Base-by-base conservation (phyloP, 2,888 invertebrate genomes). In the Julus scandinavius region DNA sequence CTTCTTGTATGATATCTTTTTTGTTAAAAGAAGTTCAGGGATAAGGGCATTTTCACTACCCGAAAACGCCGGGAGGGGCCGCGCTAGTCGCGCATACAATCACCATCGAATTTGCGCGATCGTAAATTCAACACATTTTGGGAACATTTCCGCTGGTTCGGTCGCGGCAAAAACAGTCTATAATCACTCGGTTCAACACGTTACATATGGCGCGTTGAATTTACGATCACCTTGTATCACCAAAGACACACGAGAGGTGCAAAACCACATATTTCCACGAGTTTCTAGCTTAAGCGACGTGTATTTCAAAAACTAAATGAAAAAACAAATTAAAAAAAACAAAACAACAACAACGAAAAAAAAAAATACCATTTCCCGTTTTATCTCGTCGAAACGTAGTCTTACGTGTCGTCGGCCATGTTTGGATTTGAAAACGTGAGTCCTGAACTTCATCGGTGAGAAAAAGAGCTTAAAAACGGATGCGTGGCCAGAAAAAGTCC, bases 361-460 rank as follows among this genome's bases (percentile, higher is more conserved):
- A 72, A 72, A 72, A 72, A 72, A 72, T 72, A 72, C 63, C 63
- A 72, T 72, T 72, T 72, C 20, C 63, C 63, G 63, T 20, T 20
- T 20, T 72, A 7, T 20, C 63, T 20, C 63, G 63, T 72, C 58
- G 17, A n/a, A 63, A 63, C 58, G 58, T 63, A 17, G 5, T 63
- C 6, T 54, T 2, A 54, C 54, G 54, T 15, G 6, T 7, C 54
- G 54, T 4, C 58, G n/a, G 58, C 58, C 58, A 63, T 63, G 17
- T 63, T 72, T 72, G 63, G 63, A 20, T 20, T 72, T 20, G 63
- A 72, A 72, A 72, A 72, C 63, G 63, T 6, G 63, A 72, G 63
- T 72, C 63, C 63, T 72, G 63, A 72, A 72, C 63, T 72, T 72
- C 63, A 72, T 72, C 63, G 63, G 63, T 72, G 63, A 72, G 63